These are phyloP conservation scores for Echinarachnius parma DNA, from an alignment of 53 echinoderm and acorn worm genomes.

Conservation along the genomic window DNA sequence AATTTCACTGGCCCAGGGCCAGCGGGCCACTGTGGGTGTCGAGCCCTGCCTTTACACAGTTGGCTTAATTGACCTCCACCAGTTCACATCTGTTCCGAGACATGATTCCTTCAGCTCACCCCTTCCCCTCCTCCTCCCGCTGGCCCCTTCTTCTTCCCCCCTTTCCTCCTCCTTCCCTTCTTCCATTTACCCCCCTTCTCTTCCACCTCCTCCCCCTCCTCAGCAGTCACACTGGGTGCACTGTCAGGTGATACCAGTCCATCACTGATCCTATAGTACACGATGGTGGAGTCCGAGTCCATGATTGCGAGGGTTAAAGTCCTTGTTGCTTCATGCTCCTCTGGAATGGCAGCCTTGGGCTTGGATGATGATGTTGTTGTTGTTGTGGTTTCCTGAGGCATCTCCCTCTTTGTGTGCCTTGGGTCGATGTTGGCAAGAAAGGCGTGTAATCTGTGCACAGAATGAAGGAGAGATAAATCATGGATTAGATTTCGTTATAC, in stretches of 20 bases:
- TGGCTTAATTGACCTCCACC: too few species aligned
- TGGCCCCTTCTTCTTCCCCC: constrained; percentile 16
- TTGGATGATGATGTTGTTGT: too few species aligned
- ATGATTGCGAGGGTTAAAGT: constrained; percentile 73
- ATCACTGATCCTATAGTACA: constrained; percentile 78
- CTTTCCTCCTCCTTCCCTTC: constrained; percentile 34
- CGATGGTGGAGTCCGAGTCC: constrained; percentile 87
- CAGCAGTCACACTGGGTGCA: constrained; percentile 16
- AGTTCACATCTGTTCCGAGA: too few species aligned
- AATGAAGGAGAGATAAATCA: too few species aligned
- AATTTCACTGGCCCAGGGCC: too few species aligned
- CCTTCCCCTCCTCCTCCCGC: not conserved
- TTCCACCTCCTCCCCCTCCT: constrained; percentile 11
- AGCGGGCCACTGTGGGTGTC: too few species aligned
- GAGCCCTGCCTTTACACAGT: too few species aligned
- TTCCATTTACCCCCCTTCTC: constrained; percentile 10
- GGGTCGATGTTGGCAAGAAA: constrained; percentile 8
- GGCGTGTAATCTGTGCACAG: constrained; percentile 3
- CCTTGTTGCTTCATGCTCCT: constrained; percentile 9
- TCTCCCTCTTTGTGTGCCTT: not conserved
- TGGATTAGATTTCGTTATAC: too few species aligned
- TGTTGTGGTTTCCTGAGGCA: not conserved
- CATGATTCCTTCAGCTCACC: too few species aligned
- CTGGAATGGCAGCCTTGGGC: constrained; percentile 5
- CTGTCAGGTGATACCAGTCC: constrained; percentile 74